A percentile compares a stretch with the other conserved stretches of the same genome.
These are phyloP conservation scores for Abscondita cerata DNA, from an alignment of 2,888 invertebrate genomes.

Conservation along the genomic window DNA sequence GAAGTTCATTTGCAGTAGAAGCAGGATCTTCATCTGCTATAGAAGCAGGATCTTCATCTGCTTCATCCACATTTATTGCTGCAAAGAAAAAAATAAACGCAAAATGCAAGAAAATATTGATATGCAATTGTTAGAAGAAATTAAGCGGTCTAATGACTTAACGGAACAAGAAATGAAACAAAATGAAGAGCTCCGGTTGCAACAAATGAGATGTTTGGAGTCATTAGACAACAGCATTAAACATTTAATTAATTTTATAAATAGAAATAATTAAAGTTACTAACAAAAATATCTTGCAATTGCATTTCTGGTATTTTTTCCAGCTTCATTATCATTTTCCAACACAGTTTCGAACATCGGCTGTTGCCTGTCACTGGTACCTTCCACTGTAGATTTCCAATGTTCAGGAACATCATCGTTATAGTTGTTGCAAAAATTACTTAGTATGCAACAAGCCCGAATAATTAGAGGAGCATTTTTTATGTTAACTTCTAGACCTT, in stretches of 20 bases:
- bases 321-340: neutral
- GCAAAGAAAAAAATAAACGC: neutral
- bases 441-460: conserved; percentile 1
- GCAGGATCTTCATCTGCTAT: too few species aligned
- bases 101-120: neutral
- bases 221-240: neutral
- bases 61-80: neutral
- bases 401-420: neutral
- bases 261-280: neutral
- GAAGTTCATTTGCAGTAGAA: too few species aligned
- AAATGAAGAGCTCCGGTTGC: neutral
- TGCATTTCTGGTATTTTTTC: neutral
- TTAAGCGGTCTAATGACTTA: neutral
- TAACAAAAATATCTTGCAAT: neutral
- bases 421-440: conserved; percentile 4
- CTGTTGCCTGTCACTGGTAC: too few species aligned
- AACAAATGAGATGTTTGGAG: neutral
- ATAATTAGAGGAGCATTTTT: conserved; percentile 7
- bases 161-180: neutral
- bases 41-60: neutral
- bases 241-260: neutral
- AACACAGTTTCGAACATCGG: neutral
- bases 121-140: neutral
- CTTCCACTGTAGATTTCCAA: neutral
- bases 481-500: conserved; percentile 10